phyloP scores from a whole-genome alignment of 2,888 invertebrate genomes.

The Acleris emargana region DNA sequence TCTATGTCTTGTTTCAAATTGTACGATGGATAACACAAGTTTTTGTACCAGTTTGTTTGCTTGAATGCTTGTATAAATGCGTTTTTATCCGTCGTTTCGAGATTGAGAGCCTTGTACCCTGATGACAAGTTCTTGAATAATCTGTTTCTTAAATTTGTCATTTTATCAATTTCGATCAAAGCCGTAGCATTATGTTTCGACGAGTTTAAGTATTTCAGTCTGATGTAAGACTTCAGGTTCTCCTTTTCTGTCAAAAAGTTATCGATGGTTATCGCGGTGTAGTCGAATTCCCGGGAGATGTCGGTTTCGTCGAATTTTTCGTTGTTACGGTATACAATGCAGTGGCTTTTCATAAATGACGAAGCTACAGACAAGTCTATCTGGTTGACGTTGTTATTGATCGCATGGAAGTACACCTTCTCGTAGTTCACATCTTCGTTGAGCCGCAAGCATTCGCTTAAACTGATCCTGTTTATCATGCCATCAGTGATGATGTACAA shows the following conservation, averaged over 20 bases:
- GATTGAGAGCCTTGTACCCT: constrained; percentile 18
- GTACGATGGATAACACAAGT: constrained; percentile 36
- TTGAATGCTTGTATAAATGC: constrained; percentile 44
- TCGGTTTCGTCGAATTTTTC: constrained; percentile 44
- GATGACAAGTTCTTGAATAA: constrained; percentile 43
- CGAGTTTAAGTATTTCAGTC: constrained; percentile 48
- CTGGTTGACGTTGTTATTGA: constrained; percentile 28
- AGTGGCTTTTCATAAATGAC: constrained; percentile 46
- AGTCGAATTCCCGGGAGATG: constrained; percentile 51
- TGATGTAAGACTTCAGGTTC: constrained; percentile 51
- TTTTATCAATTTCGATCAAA: constrained; percentile 49
- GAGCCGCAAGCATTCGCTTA: constrained; percentile 38
- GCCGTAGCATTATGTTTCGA: constrained; percentile 40
- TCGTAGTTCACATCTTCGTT: constrained; percentile 49
- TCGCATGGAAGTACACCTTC: constrained; percentile 48
- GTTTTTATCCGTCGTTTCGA: constrained; percentile 46
- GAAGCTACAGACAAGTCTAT: constrained; percentile 48
- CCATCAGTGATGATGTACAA: constrained; percentile 53
- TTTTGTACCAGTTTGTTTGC: constrained; percentile 46
- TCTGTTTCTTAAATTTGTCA: constrained; percentile 46
- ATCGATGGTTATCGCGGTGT: constrained; percentile 45
- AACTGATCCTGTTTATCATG: constrained; percentile 27
- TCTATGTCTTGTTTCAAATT: constrained; percentile 47
- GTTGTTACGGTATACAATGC: constrained; percentile 47
- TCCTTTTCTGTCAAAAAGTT: constrained; percentile 50